Base-by-base conservation (phyloP, 2,888 invertebrate species). In the Spodoptera exigua region DNA sequence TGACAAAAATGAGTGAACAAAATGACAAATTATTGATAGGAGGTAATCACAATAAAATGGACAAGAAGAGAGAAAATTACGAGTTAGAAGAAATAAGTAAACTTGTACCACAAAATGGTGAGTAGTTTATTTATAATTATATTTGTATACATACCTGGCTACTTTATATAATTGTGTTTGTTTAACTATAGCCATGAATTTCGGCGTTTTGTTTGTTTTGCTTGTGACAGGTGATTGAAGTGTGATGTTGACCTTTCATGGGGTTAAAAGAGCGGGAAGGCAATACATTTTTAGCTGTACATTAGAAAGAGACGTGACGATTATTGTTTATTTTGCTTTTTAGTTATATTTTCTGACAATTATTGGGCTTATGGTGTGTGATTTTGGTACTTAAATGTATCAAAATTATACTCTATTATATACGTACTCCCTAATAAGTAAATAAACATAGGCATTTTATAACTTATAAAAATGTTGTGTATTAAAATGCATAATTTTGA, bases 201-300 rank as follows among this genome's bases (percentile, higher is more conserved):
- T 27, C 9, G 27, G 5, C 27, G 12, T 18, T 14, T 17, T 36
- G 37, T 39, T 39, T 3, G 36, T 21, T 35, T 9, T 41, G 16
- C n/a, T 36, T 0, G 10, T 63, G 70, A 70, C 70, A 66, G 56
- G 41, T 70, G 63, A 49, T 35, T n/a, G 13, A 9, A 32, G 13
- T 43, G 18, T 49, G 52, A 61, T 35, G 48, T 11, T n/a, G 41
- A 32, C 5, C 27, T 27, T 17, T 41, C 36, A 17, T 18, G 18
- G 27, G 41, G 27, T 59, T 51, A 39, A 48, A 14, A 65, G 40
- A 48, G 11, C 5, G 36, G 2, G 12, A 9, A 1, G 39, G 5
- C 3, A 5, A 18, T 67, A 39, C 2, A 37, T 17, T n/a, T 10
- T n/a, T n/a, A 13, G 11, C 16, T 4, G 1, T 44, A 1, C 1